A percentile compares a stretch with the other conserved stretches of the same genome.
These are phyloP conservation scores for Gasteruption jaculator DNA, from an alignment of 2,888 invertebrate species.

Conservation along the genomic window DNA sequence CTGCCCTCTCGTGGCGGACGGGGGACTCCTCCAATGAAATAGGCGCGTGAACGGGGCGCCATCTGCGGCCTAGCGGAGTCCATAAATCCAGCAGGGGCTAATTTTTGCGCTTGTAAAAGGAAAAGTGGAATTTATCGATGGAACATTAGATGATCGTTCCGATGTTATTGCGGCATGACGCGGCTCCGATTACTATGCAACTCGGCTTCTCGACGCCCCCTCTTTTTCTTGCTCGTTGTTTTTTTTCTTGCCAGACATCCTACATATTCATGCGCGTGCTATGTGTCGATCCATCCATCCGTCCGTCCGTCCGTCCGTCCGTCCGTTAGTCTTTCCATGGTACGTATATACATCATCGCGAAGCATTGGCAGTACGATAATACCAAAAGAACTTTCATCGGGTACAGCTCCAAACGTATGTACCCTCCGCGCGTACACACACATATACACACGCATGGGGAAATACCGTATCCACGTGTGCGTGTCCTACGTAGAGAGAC, in stretches of 20 bases:
- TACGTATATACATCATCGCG: conserved; percentile 23
- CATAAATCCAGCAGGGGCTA: no score
- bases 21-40: no score
- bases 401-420: no score
- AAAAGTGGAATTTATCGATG: conserved; percentile 36
- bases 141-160: conserved; percentile 40
- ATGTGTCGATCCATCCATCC: conserved; percentile 35
- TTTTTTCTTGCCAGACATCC: conserved; percentile 39
- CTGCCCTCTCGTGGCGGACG: no score
- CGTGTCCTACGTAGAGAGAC: conserved; percentile 21
- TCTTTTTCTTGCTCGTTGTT: conserved; percentile 23
- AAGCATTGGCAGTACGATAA: no score
- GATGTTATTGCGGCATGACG: conserved; percentile 46
- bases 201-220: conserved; percentile 28
- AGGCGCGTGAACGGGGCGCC: no score
- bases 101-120: no score
- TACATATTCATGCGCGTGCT: conserved; percentile 47
- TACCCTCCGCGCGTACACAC: conserved; percentile 10
- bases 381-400: no score
- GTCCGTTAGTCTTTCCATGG: conserved; percentile 21
- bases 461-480: conserved; percentile 18
- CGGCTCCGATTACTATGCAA: conserved; percentile 45
- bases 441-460: conserved; percentile 8
- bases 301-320: conserved; percentile 17
- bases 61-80: no score